Evolutionary conservation across 2,113 vertebrate species (phyloP), one percentile per base, ranked within the genome.

Genomic region (Platichthys flesus): DNA sequence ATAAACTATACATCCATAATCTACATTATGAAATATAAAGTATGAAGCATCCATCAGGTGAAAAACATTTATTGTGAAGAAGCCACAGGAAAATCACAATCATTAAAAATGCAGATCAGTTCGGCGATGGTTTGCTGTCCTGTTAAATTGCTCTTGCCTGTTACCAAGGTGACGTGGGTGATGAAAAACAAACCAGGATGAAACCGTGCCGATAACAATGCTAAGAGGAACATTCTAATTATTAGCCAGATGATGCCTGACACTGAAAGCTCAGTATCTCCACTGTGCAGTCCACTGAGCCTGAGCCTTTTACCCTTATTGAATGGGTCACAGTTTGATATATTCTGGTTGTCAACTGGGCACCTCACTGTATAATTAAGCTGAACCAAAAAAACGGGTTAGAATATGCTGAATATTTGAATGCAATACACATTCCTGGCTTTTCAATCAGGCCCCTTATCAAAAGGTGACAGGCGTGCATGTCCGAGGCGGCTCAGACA

Each of bases 311-410:
- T 42, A 76, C 78, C 71, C 65, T 42, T 59, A 76, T 21, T 58
- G 77, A 82, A 37, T 9, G 23, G 49, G 21, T 71, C 71, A 78
- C 52, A 21, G 66, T 75, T 76, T 81, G 60, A 89, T 78, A 59
- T 85, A 67, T 79, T 84, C 64, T 23, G 26, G 20, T 45, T 80
- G 73, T 85, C 67, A 79, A 75, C 67, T 23, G 35, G 56, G 47
- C 35, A 75, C 42, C 70, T 60, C 37, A 61, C 61, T 74, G 70
- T 71, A 79, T 73, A 80, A 89, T 77, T 85, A 78, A 76, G 59
- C 56, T 52, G 66, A 72, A 58, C 28, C 21, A 75, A 66, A 73
- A 73, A 73, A 76, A 37, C 26, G 55, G 31, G 31, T n/a, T 21
- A 52, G 77, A 83, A 75, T 67, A 28, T 67, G 42, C 67, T 18